These are phyloP conservation scores for Trichogramma evanescens DNA, from an alignment of 2,888 invertebrate genomes.

Conservation along the genomic window DNA sequence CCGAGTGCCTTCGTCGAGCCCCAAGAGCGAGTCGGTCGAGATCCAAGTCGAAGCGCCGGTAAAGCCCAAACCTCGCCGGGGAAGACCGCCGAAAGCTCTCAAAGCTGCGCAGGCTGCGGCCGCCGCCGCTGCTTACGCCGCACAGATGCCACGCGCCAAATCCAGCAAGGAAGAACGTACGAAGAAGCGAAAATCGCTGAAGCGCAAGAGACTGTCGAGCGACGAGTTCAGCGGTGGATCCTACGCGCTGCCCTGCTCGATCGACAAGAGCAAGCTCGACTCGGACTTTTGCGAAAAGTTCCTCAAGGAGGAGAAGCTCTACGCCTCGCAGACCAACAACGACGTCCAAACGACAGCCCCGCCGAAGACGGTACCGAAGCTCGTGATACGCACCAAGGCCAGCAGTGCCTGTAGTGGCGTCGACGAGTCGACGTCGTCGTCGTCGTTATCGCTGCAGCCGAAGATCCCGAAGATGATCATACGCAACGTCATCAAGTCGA, in stretches of 20 bases:
- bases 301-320: constrained; percentile 15
- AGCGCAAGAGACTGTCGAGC: too few relatives aligned
- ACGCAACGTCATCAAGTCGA: constrained; percentile 35
- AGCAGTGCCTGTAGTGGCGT: constrained; percentile 15
- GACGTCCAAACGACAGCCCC: constrained; percentile 1
- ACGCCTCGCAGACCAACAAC: neutral
- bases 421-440: neutral
- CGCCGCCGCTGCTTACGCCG: too few relatives aligned
- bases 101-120: too few relatives aligned
- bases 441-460: constrained; percentile 26
- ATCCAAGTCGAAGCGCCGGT: too few relatives aligned
- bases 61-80: too few relatives aligned
- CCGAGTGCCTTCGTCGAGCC: too few relatives aligned
- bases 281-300: constrained; percentile 16
- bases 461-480: constrained; percentile 46
- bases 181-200: too few relatives aligned
- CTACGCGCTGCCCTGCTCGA: constrained; percentile 10
- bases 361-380: constrained; percentile 31
- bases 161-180: too few relatives aligned
- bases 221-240: too few relatives aligned
- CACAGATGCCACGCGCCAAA: too few relatives aligned
- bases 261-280: constrained; percentile 15
- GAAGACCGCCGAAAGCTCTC: too few relatives aligned
- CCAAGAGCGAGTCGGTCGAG: too few relatives aligned
- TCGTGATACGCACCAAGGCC: constrained; percentile 37